phyloP scores from a whole-genome alignment of 2,888 invertebrate species.

The Smittia sp. region DNA sequence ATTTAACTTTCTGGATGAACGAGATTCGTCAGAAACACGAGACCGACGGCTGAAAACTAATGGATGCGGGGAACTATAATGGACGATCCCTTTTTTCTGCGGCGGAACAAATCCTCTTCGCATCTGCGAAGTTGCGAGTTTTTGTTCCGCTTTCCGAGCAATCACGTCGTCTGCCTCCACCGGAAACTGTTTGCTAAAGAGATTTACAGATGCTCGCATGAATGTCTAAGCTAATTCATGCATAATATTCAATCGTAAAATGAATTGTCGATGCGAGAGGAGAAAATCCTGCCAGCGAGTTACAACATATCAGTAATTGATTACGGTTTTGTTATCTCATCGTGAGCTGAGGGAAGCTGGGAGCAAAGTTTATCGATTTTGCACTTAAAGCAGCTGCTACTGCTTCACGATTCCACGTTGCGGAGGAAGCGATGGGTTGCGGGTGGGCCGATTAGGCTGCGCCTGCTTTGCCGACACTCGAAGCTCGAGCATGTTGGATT shows the following conservation, averaged over 20 bases:
- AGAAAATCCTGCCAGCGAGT: neutral
- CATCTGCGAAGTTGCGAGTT: too few relatives aligned
- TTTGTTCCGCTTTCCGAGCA: too few relatives aligned
- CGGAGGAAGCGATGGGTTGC: too few relatives aligned
- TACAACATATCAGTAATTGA: neutral
- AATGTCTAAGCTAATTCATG: neutral
- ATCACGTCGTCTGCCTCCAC: too few relatives aligned
- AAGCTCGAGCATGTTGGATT: neutral
- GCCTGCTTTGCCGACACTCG: too few relatives aligned
- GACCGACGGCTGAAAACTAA: too few relatives aligned
- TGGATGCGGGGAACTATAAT: too few relatives aligned
- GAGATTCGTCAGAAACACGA: constrained; percentile 17
- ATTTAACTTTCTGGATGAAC: constrained; percentile 37
- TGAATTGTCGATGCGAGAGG: neutral
- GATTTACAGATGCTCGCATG: too few relatives aligned
- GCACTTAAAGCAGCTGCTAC: neutral
- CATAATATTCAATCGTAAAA: neutral
- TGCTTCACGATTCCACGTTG: too few relatives aligned
- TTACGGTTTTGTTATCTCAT: constrained; percentile 1
- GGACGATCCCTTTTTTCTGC: too few relatives aligned
- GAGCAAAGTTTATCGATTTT: neutral
- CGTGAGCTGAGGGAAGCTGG: neutral
- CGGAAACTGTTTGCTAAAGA: too few relatives aligned
- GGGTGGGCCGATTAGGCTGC: neutral
- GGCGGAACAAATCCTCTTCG: too few relatives aligned